Evolutionary conservation across 2,113 vertebrate species (phyloP), one percentile per base, ranked within the genome.

Genomic region (Pseudolaguvia tuberculata): DNA sequence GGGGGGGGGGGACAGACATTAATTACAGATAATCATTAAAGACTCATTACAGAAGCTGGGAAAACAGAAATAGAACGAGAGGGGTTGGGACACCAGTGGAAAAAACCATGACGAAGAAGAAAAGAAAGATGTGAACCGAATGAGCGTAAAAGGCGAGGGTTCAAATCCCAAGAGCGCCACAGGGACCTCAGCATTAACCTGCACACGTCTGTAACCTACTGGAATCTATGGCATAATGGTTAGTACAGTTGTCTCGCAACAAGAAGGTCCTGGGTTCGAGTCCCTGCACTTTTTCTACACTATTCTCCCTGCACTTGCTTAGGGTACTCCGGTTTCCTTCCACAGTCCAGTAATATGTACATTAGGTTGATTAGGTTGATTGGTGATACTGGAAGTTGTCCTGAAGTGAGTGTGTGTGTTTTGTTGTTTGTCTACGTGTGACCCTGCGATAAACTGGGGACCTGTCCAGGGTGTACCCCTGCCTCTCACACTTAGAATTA

Each of bases 21-120:
- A 84, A 84, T 84, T 84, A 81, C 75, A 83, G 83, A 84, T 84
- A 84, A 80, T 84, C 83, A 72, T 85, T 85, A 83, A 85, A 85
- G 72, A 75, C 48, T 52, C 78, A 76, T 85, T 79, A 83, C 83
- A 85, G 81, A 80, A 83, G 83, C 78, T 47, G 70, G 67, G 48
- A 53, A 50, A 67, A 42, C 55, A 77, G 31, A 55, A 57, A 66
- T 56, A 75, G 74, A 21, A 21, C 42, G 39, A 17, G 45, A 65
- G 0, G 6, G 9, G 23, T 5, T 3, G 31, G 13, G 39, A 45
- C 20, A 57, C n/a, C 13, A 29, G 2, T 14, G 72, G 76, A 51
- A 62, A 39, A 20, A 51, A 71, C 51, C 20, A 35, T 21, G 21
- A 27, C 21, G 71, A 65, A 9, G 62, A 68, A 72, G 47, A 50